These are phyloP conservation scores for rabbit (Oryctolagus cuniculus) DNA, from an alignment of 2,113 vertebrate species.

Conservation along the genomic window DNA sequence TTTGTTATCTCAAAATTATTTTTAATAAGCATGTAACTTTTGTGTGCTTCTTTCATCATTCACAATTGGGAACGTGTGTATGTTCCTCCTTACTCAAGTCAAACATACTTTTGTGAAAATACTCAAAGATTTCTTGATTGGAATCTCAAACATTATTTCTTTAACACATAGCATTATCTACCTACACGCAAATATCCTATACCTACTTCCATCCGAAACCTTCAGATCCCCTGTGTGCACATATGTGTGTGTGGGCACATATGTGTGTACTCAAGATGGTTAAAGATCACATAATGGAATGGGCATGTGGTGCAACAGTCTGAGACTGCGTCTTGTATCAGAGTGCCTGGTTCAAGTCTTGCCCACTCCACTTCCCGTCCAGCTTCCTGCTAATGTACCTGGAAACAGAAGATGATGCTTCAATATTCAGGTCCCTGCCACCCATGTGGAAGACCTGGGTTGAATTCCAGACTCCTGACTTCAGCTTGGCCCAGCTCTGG, in stretches of 20 bases:
- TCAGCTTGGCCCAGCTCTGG: too few relatives aligned
- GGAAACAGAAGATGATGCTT: too few relatives aligned
- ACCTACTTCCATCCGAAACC: not conserved
- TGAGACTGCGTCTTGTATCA: too few relatives aligned
- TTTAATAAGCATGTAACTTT: not conserved
- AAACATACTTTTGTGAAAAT: not conserved
- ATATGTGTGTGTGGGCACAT: too few relatives aligned
- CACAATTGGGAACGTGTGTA: too few relatives aligned
- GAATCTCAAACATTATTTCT: not conserved
- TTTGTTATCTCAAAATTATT: not conserved
- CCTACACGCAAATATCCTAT: not conserved
- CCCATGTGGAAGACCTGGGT: too few relatives aligned
- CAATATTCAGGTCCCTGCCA: too few relatives aligned
- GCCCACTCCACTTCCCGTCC: too few relatives aligned
- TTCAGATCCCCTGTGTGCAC: not conserved
- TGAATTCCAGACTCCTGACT: too few relatives aligned
- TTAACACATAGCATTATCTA: not conserved
- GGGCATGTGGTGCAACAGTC: too few relatives aligned
- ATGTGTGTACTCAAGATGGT: not conserved
- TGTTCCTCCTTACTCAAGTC: not conserved
- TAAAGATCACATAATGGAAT: not conserved
- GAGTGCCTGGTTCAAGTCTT: too few relatives aligned
- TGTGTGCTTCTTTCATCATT: not conserved
- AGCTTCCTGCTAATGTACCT: too few relatives aligned
- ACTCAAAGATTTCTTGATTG: not conserved